Conservation (phyloP, 2,113 vertebrate genomes). For the Notechis scutatus region DNA sequence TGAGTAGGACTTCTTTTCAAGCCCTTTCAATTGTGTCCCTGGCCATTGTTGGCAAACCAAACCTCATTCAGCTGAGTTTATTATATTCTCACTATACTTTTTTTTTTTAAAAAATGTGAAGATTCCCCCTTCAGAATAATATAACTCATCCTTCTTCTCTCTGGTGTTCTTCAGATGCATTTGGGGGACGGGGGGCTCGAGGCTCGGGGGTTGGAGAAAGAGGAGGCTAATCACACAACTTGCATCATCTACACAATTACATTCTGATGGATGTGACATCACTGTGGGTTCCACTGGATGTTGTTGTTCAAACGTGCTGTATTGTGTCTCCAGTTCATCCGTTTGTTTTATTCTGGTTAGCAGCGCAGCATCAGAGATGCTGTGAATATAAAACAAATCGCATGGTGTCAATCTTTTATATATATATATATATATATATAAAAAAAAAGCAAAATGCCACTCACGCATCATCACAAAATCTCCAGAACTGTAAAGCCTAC, state of each 20-base stretch:
- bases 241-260: neutral
- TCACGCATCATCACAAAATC: no score
- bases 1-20: neutral
- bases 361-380: neutral
- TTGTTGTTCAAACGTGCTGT: neutral
- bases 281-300: neutral
- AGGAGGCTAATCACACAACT: neutral
- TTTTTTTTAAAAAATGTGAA: neutral
- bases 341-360: neutral
- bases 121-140: neutral
- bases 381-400: no score
- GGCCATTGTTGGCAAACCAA: neutral
- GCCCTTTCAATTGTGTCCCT: neutral
- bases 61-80: neutral
- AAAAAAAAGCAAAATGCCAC: no score
- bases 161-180: neutral
- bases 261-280: neutral
- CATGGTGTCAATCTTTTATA: no score
- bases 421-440: no score
- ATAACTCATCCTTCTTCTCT: neutral
- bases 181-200: no score
- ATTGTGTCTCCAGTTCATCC: no score
- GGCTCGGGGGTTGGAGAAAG: no score
- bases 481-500: no score
- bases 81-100: neutral